Base-by-base conservation (phyloP, 2,113 vertebrate species). In the Nansenia antarctica region DNA sequence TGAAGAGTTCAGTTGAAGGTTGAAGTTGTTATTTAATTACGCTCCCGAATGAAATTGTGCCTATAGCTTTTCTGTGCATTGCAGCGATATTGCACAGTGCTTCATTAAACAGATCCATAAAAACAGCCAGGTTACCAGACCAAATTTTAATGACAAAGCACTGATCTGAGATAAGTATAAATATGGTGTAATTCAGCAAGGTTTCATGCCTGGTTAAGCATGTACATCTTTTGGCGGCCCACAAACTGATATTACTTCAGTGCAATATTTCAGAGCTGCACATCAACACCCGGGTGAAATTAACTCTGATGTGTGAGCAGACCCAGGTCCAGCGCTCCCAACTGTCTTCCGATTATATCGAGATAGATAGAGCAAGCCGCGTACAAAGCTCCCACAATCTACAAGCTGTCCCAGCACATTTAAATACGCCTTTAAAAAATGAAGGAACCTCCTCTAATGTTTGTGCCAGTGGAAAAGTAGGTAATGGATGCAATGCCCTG, bases 141-240 rank as follows among this genome's bases (percentile, higher is more conserved):
- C 67, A 77, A 62, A 79, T 85, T 89, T 85, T 85, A 87, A 90
- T 84, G 86, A 88, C 81, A 86, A 86, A 79, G 77, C 70, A 47
- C 73, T 73, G 77, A 88, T 88, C 77, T 87, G 82, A 86, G 79
- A 89, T 87, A 85, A 82, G 86, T 85, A 81, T 83, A 85, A 89
- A 89, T 89, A 87, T 72, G 64, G 74, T 78, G 81, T 88, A 83
- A 90, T 90, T 88, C 85, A 68, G 80, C 69, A 12, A 86, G 86
- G 78, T 90, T 90, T 89, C 87, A 90, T 70, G 89, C 87, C 84
- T 89, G 87, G 88, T 90, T 91, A 89, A 87, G 80, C 90, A 82
- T 86, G 85, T 83, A 86, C 83, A 79, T 90, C 86, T 88, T 83
- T 84, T 74, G 77, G 79, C 85, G 72, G 78, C 80, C 74, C 76